These are phyloP conservation scores for Rhodinocichla rosea DNA, from an alignment of 2,113 vertebrate species.

Conservation along the genomic window DNA sequence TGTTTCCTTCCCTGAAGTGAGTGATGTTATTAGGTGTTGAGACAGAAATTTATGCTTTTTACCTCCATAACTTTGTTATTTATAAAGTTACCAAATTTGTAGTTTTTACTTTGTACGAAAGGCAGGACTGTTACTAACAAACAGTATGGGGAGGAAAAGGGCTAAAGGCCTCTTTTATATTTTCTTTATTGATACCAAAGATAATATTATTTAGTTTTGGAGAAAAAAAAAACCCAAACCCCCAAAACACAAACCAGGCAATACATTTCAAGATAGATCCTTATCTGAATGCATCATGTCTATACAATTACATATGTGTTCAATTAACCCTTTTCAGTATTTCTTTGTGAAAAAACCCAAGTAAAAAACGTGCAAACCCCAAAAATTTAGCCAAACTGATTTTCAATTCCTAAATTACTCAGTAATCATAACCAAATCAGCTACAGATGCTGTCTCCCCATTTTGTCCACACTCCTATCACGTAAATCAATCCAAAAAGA, in stretches of 20 bases:
- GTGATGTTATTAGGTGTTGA: conserved; percentile 45
- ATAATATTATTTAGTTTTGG: neutral
- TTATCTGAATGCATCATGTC: neutral
- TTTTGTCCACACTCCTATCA: conserved; percentile 20
- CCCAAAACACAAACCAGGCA: neutral
- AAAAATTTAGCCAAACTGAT: conserved; percentile 19
- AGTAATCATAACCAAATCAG: conserved; percentile 54
- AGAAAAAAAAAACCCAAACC: rapidly evolving
- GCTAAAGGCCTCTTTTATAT: neutral
- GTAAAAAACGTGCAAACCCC: conserved; percentile 15
- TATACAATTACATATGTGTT: neutral
- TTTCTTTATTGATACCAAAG: neutral
- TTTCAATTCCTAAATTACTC: conserved; percentile 26
- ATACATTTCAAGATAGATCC: neutral
- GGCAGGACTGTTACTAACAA: neutral
- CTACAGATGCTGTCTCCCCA: conserved; percentile 24
- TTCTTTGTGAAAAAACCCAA: conserved; percentile 42
- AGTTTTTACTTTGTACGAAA: conserved; percentile 20
- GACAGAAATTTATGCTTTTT: conserved; percentile 37
- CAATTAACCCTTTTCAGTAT: conserved; percentile 45
- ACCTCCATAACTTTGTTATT: conserved; percentile 4
- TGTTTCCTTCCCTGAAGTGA: conserved; percentile 36
- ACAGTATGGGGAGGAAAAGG: neutral
- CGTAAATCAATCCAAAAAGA: neutral
- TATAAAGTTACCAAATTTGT: neutral